phyloP scores from a whole-genome alignment of 2,797 vertebrate genomes.

The Holocentrus rufus region DNA sequence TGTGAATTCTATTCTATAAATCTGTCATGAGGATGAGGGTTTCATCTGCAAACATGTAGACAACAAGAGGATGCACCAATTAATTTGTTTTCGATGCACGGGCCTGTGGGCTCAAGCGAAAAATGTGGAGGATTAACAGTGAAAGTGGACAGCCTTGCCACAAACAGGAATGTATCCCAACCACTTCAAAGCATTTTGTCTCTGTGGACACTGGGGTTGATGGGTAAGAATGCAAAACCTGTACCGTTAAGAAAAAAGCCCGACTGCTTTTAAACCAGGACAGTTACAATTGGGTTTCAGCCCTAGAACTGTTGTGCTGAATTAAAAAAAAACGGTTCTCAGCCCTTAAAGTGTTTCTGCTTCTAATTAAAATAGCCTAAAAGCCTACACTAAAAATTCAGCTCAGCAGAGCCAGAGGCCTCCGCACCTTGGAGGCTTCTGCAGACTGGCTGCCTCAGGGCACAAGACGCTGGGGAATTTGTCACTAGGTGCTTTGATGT shows the following conservation, averaged over 20 bases:
- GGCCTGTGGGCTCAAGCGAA: not conserved
- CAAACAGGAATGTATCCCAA: not conserved
- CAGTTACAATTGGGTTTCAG: not conserved
- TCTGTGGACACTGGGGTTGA: not conserved
- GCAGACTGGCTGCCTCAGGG: not conserved
- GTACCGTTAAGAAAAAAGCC: not conserved
- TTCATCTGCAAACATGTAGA: constrained; percentile 23
- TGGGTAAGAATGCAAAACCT: not conserved
- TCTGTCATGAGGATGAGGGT: constrained; percentile 8
- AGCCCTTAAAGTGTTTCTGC: not conserved
- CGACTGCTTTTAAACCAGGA: not conserved
- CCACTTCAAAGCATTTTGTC: constrained; percentile 19
- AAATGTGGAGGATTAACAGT: not conserved
- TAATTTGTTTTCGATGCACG: not conserved
- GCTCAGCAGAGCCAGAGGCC: not conserved
- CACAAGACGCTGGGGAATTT: not conserved
- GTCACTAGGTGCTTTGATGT: not conserved
- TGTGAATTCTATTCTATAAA: constrained; percentile 1
- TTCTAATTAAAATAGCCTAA: not conserved
- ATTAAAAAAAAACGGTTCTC: not conserved
- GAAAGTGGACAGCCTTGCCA: not conserved
- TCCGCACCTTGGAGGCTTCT: not conserved
- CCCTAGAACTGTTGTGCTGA: not conserved
- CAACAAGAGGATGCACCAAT: constrained; percentile 6
- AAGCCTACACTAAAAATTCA: not conserved